Conservation (phyloP, 2,113 vertebrate genomes). For the Seriola quinqueradiata region DNA sequence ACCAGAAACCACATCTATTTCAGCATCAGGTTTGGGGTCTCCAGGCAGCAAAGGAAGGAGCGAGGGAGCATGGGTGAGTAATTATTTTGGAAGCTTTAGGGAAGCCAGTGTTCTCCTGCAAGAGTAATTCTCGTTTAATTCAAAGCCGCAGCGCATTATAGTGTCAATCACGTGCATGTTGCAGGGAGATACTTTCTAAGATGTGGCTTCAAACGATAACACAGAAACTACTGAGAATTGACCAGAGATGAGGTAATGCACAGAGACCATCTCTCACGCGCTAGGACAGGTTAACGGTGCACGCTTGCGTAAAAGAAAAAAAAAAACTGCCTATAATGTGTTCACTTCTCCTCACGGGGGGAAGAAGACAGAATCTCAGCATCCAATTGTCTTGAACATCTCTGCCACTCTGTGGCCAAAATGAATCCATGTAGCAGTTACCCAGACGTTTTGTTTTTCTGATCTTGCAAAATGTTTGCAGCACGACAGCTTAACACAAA, state of each 20-base stretch:
- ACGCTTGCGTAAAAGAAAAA: slow-evolving; percentile 30
- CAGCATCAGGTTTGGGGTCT: slow-evolving; percentile 82
- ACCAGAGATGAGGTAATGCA: slow-evolving; percentile 53
- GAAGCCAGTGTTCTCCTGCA: slow-evolving; percentile 55
- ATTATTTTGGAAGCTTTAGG: slow-evolving; percentile 73
- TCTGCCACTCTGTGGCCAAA: slow-evolving; percentile 87
- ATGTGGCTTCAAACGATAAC: slow-evolving; percentile 53
- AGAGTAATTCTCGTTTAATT: slow-evolving; percentile 49
- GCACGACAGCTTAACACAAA: background rate
- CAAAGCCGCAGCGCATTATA: slow-evolving; percentile 41
- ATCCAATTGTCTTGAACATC: slow-evolving; percentile 82
- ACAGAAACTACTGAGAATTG: slow-evolving; percentile 31
- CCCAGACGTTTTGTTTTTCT: slow-evolving; percentile 8
- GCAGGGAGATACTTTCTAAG: slow-evolving; percentile 32
- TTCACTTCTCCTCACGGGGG: slow-evolving; percentile 14
- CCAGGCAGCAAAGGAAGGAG: slow-evolving; percentile 68
- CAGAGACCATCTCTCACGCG: slow-evolving; percentile 41
- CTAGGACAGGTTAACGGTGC: slow-evolving; percentile 66
- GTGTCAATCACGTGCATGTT: slow-evolving; percentile 54
- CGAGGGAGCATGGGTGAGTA: slow-evolving; percentile 64
- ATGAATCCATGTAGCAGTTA: slow-evolving; percentile 54
- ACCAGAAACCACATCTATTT: slow-evolving; percentile 85
- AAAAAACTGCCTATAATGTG: slow-evolving; percentile 10
- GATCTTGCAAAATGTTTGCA: slow-evolving; percentile 29
- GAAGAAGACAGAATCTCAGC: slow-evolving; percentile 37